Evolutionary conservation across 2,888 invertebrate genomes (phyloP), one percentile per base, ranked within the genome.

Genomic region (Sympetrum striolatum): DNA sequence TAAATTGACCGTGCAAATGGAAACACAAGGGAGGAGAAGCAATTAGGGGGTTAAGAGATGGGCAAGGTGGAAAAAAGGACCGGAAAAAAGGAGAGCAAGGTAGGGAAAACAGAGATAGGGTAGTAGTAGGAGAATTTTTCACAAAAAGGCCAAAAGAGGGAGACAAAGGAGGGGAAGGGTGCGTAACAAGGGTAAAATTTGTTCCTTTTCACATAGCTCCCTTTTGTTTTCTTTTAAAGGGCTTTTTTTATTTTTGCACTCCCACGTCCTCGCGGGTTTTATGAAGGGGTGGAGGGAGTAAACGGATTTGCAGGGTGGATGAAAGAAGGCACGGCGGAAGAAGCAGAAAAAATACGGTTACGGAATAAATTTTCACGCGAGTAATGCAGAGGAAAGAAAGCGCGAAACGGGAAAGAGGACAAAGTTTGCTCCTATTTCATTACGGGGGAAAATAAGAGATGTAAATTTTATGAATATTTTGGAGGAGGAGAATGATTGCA

Each of bases 11-110:
- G 81, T 25, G 81, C 35, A 90, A 44, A 86, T 44, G 64, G 53
- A 90, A 80, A 90, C 58, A 80, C 48, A 58, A 37, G 37, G 81
- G 48, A 81, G 25, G 81, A 35, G 39, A 25, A 53, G 60, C 39
- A 91, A 90, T 48, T 35, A 82, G 81, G 58, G 86, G 80, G 80
- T 80, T 90, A 90, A 60, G 37, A 90, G 64, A 39, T 79, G 58
- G 81, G 64, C 90, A 81, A 60, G 90, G 91, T 35, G 90, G 73
- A 91, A 44, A 80, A 25, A 90, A 44, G 10, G 25, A 35, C 18
- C 82, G 48, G 91, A 44, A 80, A 39, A 90, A 8, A 58, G n/a
- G 60, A 6, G 18, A 10, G 60, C 10, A 37, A 48, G 48, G 14
- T 35, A 18, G 35, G 58, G 53, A 14, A 31, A 14, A 35, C 18